Base-by-base conservation (phyloP, 2,797 vertebrate genomes). In the Clangula hyemalis region DNA sequence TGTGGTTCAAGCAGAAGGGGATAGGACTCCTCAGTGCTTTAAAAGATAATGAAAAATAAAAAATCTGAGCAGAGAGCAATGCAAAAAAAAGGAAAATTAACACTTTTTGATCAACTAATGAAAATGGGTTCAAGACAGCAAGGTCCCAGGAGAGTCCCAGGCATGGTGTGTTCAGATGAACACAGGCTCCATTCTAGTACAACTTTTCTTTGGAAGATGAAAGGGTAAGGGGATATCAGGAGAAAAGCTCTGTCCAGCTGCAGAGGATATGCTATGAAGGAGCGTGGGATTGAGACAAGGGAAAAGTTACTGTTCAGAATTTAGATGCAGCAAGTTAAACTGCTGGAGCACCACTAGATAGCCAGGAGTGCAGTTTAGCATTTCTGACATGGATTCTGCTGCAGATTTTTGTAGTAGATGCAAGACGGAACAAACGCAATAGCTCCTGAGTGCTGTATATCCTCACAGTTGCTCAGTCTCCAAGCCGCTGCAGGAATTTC, bases 1-100 rank as follows among this genome's bases (percentile, higher is more conserved):
- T 64, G 89, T 82, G 89, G 85, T 83, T 96, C 38, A 64, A 96
- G 87, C 89, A 96, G 94, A 94, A 93, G 74, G 71, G 87, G 51
- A 70, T 70, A 71, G 76, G 76, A 70, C 11, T 95, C 91, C 85
- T 95, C 79, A 61, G 83, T 79, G 87, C 87, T 93, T 93, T 90
- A 93, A 94, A 95, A 95, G 87, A 91, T 88, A 94, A 95, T 82
- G 85, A 87, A 93, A 87, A 87, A 54, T 16, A 41, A 76, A 84
- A 53, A 66, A 64, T 2, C 10, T 60, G 81, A 27, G 43, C 64
- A 84, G 70, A 78, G 76, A 49, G 57, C 36, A 66, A 88, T 11
- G 64, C 53, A 74, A 93, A 94, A 27, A 27, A 53, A 94, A 57
- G 77, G 89, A 90, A 85, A 95, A 93, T 78, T 88, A 94, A 92